These are phyloP conservation scores for Dipodomys merriami DNA, from an alignment of 2,113 vertebrate species.

Conservation along the genomic window DNA sequence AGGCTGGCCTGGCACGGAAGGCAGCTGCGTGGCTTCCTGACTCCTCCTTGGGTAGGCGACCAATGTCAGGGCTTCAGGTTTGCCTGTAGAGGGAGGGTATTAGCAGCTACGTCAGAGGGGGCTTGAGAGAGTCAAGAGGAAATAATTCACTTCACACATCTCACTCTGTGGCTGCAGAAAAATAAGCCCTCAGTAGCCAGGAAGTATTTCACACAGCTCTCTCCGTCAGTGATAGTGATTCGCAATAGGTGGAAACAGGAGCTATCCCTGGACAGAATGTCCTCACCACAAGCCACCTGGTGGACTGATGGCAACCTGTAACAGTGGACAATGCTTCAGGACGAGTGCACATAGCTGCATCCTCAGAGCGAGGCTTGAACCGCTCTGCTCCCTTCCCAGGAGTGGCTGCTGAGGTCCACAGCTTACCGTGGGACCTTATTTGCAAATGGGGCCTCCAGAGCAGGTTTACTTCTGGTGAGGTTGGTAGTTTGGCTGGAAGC, in stretches of 20 bases:
- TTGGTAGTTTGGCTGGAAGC: too few relatives aligned
- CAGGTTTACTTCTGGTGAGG: neutral
- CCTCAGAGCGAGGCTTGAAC: rapidly evolving
- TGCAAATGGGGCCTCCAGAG: neutral
- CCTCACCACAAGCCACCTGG: neutral
- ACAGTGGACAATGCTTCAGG: rapidly evolving
- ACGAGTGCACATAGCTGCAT: neutral
- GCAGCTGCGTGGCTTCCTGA: neutral
- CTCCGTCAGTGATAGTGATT: too few relatives aligned
- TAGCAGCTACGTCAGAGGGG: rapidly evolving
- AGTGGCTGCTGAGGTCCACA: rapidly evolving
- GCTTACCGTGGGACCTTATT: neutral
- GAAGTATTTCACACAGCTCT: neutral
- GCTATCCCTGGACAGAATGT: neutral
- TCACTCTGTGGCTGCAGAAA: neutral
- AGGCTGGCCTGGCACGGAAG: too few relatives aligned
- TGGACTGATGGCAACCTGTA: neutral
- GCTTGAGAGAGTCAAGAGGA: neutral
- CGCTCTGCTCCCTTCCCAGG: rapidly evolving
- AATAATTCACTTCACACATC: rapidly evolving
- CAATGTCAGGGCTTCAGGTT: neutral
- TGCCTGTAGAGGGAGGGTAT: rapidly evolving
- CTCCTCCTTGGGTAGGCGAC: neutral
- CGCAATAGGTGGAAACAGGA: neutral
- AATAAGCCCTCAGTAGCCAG: too few relatives aligned